phyloP scores from a whole-genome alignment of 2,113 vertebrate genomes.

The Aptenodytes forsteri region DNA sequence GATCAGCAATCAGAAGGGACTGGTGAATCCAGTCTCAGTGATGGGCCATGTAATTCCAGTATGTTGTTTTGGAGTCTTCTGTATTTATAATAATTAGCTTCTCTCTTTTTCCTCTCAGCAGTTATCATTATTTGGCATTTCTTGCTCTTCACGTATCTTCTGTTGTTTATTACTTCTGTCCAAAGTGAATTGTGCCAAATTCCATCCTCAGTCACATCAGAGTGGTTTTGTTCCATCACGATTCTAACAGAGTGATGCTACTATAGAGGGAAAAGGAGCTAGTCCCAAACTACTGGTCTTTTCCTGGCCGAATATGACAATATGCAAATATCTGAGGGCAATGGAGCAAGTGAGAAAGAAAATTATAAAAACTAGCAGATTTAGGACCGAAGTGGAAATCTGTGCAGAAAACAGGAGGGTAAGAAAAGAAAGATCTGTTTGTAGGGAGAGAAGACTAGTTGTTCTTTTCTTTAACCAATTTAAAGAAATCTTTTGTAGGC shows the following conservation, averaged over 20 bases:
- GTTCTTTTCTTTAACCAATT: neutral
- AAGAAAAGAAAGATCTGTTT: neutral
- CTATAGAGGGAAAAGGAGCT: neutral
- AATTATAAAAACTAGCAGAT: neutral
- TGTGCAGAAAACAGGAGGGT: neutral
- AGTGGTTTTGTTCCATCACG: neutral
- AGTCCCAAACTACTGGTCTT: neutral
- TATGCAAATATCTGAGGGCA: neutral
- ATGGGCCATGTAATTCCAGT: neutral
- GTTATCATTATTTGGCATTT: neutral
- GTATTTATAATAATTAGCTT: neutral
- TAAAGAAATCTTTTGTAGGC: neutral
- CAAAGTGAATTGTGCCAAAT: neutral
- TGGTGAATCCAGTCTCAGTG: neutral
- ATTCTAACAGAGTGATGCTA: neutral
- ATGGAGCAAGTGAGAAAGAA: neutral
- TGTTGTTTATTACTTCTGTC: neutral
- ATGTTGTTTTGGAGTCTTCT: neutral
- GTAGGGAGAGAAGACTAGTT: neutral
- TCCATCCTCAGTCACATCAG: neutral
- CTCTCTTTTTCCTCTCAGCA: neutral
- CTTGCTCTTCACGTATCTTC: neutral
- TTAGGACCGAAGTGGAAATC: neutral
- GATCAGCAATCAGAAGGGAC: neutral
- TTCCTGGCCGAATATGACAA: neutral